Conservation (phyloP, 2,113 vertebrate species). For the Cynopterus brachyotis region DNA sequence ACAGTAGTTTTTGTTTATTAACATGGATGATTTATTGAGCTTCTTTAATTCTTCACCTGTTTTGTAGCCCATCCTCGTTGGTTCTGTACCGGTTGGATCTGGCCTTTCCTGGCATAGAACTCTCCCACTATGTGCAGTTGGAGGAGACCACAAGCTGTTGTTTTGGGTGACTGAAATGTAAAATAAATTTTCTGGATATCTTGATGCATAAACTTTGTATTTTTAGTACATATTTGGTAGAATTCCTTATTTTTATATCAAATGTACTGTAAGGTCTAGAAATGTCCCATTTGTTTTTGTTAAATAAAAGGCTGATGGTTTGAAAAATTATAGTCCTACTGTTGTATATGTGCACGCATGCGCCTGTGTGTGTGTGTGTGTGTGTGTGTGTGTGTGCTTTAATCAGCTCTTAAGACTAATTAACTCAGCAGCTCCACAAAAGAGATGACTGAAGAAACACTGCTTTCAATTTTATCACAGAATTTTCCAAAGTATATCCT, state of each 20-base stretch:
- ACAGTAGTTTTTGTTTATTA: neutral
- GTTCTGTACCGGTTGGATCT: conserved; percentile 90
- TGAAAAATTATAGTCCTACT: conserved; percentile 40
- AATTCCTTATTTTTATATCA: conserved; percentile 75
- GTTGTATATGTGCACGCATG: neutral
- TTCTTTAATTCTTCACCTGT: conserved; percentile 16
- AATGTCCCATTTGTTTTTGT: conserved; percentile 38
- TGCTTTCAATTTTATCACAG: conserved; percentile 41
- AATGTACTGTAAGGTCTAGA: conserved; percentile 46
- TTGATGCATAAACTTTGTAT: conserved; percentile 49
- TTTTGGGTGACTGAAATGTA: conserved; percentile 99
- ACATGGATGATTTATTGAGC: neutral
- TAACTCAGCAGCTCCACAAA: neutral
- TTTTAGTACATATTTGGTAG: conserved; percentile 65
- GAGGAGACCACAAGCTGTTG: conserved; percentile 93
- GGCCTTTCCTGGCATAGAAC: conserved; percentile 96
- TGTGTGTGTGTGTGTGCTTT: neutral
- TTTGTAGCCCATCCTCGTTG: conserved; percentile 91
- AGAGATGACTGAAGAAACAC: neutral
- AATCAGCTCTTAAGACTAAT: neutral
- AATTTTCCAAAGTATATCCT: neutral
- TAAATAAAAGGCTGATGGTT: conserved; percentile 66
- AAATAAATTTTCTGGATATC: conserved; percentile 61
- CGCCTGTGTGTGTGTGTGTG: fast-evolving
- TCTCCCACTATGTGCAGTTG: conserved; percentile 93